phyloP scores from a whole-genome alignment of 2,113 vertebrate species.

The Galbula dea region DNA sequence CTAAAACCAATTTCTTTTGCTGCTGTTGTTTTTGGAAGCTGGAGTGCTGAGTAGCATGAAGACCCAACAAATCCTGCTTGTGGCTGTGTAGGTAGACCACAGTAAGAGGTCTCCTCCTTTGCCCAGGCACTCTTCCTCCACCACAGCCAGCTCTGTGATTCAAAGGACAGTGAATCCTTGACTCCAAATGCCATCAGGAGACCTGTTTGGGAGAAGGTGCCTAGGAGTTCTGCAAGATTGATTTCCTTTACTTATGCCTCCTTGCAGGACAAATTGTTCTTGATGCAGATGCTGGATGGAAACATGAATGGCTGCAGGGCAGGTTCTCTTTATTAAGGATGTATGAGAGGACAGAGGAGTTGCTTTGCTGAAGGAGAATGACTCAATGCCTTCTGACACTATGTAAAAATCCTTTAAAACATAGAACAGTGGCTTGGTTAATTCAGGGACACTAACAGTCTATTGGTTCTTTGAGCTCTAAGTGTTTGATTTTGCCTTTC shows the following conservation, averaged over 20 bases:
- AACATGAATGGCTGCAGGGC: conserved; percentile 53
- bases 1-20: not conserved
- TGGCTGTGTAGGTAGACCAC: not conserved
- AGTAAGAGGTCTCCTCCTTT: not conserved
- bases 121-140: not conserved
- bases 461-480: not conserved
- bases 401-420: not conserved
- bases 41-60: not conserved
- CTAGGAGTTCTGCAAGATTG: conserved; percentile 24
- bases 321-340: conserved; percentile 49
- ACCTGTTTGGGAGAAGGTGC: not conserved
- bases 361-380: not conserved
- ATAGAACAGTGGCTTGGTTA: not conserved
- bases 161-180: not conserved
- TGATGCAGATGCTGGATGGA: conserved; percentile 47
- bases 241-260: conserved; percentile 62
- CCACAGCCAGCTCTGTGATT: not conserved
- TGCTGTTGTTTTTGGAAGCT: not conserved
- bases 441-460: not conserved
- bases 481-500: not conserved
- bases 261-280: conserved; percentile 51
- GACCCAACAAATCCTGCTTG: rapidly evolving
- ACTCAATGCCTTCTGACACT: not conserved
- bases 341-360: not conserved
- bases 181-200: not conserved